Evolutionary conservation across 1,140 invertebrate genomes (phyloP), one percentile per base, ranked within the genome.

Genomic region (Telenomus remus): DNA sequence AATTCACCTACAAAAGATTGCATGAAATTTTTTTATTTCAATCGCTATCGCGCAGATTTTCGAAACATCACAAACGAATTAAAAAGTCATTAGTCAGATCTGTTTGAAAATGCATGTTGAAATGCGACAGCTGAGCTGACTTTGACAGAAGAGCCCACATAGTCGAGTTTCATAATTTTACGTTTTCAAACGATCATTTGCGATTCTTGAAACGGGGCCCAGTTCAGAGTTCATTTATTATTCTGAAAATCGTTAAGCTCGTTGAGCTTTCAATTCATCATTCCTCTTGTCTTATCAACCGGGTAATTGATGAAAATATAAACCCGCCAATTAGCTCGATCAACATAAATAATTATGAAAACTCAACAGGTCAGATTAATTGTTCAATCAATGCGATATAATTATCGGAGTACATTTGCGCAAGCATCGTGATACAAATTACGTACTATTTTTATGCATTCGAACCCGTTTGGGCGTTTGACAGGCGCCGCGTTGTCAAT

Each of bases 141-240:
- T 73, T 66, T 73, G 70, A 73, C 70, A 73, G 70, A 44, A 66
- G 63, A 73, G 56, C 61, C 70, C 70, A 73, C 70, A 61, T 73
- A 73, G 44, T 73, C 63, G 37, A 0, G 39, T 73, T 73, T 73
- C 70, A 56, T 61, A 73, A 73, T 27, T 27, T 66, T 51, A 61
- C 55, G 19, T 27, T 66, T 71, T 65, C 53, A 72, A n/a, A 53
- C 54, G 56, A 44, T 49, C 53, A 66, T 65, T n/a, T 54, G 65
- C 60, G 49, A 65, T 60, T 39, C 19, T 55, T 51, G 39, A 33
- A 61, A 61, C 50, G 47, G 9, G 37, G 9, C 3, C 9, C n/a
- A 55, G 49, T 53, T 13, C 1, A 33, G 7, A 12, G 19, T 27
- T 61, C 44, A 51, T 46, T 63, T 43, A 15, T 34, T 54, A 54